phyloP scores from a whole-genome alignment of 1,140 invertebrate species.

The Drosophila takahashii region DNA sequence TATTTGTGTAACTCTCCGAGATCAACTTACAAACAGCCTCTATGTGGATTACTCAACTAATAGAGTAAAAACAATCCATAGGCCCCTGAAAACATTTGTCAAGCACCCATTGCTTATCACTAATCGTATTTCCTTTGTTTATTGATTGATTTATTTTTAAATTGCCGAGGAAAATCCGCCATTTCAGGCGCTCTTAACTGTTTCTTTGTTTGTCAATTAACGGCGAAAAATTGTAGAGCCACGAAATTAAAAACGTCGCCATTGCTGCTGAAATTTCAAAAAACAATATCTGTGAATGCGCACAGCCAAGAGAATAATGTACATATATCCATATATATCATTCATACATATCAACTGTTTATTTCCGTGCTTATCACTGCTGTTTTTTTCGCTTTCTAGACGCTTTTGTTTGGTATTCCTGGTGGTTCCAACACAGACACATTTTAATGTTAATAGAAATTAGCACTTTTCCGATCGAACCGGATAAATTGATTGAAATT shows the following conservation, averaged over 20 bases:
- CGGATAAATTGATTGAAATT: conserved; percentile 18
- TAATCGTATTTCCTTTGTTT: conserved; percentile 57
- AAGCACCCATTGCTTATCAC: conserved; percentile 26
- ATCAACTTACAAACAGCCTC: conserved; percentile 5
- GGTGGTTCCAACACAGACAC: background rate
- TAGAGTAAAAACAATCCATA: conserved; percentile 4
- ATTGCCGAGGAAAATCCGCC: conserved; percentile 38
- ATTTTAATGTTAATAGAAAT: conserved; percentile 43
- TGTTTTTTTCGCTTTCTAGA: conserved; percentile 30
- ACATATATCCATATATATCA: background rate
- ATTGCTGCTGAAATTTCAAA: conserved; percentile 46
- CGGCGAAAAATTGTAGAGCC: conserved; percentile 29
- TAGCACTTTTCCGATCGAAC: conserved; percentile 35
- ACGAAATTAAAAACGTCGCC: conserved; percentile 52
- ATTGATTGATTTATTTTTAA: conserved; percentile 57
- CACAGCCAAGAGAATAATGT: conserved; percentile 9
- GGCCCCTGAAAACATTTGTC: conserved; percentile 17
- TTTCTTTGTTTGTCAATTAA: conserved; percentile 59
- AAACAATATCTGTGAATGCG: conserved; percentile 39
- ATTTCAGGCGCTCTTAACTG: conserved; percentile 33
- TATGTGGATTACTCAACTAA: conserved; percentile 1
- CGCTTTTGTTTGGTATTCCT: conserved; percentile 27
- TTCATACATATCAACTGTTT: conserved; percentile 9
- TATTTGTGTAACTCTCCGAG: background rate
- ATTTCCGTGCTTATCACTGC: conserved; percentile 54